These are phyloP conservation scores for Uromys caudimaculatus DNA, from an alignment of 2,797 vertebrate species.

Conservation along the genomic window DNA sequence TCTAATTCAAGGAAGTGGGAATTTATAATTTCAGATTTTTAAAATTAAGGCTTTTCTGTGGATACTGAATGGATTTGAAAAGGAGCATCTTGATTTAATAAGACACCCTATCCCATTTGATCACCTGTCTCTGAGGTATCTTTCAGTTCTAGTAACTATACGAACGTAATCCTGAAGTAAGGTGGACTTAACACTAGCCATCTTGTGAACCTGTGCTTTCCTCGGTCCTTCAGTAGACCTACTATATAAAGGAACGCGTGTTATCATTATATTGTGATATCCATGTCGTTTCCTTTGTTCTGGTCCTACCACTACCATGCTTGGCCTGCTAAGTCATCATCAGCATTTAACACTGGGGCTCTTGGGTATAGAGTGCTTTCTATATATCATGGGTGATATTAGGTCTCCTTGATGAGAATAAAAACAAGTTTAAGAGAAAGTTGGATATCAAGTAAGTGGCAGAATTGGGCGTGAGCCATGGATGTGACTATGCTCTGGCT, in stretches of 20 bases:
- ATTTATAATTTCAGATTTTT: constrained; percentile 54
- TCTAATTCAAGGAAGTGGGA: constrained; percentile 53
- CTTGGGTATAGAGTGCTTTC: neutral
- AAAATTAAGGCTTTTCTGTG: constrained; percentile 13
- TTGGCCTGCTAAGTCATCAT: neutral
- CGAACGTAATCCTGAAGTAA: constrained; percentile 43
- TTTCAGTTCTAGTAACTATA: constrained; percentile 25
- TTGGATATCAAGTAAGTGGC: neutral
- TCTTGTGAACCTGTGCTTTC: neutral
- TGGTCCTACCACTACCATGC: neutral
- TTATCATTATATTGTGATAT: neutral
- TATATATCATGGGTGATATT: neutral
- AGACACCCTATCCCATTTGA: neutral
- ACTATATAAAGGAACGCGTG: neutral
- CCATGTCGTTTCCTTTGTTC: constrained; percentile 11
- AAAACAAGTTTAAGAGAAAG: constrained; percentile 35
- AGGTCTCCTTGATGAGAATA: neutral
- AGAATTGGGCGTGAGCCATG: constrained; percentile 29
- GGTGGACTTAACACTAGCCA: neutral
- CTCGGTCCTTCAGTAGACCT: neutral
- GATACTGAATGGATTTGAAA: constrained; percentile 31
- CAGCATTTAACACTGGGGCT: neutral
- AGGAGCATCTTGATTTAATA: constrained; percentile 38
- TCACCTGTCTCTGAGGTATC: neutral
- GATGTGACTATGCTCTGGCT: neutral